These are phyloP conservation scores for Seriola rivoliana DNA, from an alignment of 2,113 vertebrate species.

Conservation along the genomic window DNA sequence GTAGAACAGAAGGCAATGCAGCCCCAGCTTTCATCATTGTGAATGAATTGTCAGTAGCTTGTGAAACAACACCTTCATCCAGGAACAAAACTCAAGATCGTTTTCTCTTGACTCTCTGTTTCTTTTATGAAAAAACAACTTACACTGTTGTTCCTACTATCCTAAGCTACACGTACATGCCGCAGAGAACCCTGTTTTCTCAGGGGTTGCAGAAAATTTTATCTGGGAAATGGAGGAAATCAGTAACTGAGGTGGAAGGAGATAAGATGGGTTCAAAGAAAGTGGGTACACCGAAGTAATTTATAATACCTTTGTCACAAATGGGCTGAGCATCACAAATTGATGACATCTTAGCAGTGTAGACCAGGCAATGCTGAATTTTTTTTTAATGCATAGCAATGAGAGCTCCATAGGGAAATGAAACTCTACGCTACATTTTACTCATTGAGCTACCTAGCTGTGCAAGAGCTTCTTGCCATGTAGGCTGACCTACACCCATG, in stretches of 20 bases:
- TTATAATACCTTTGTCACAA: conserved; percentile 19
- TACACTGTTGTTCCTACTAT: background rate
- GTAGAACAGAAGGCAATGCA: conserved; percentile 14
- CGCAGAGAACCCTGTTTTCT: conserved; percentile 12
- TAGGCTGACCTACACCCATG: background rate
- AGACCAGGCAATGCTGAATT: background rate
- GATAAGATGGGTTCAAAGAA: conserved; percentile 33
- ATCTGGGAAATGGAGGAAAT: conserved; percentile 45
- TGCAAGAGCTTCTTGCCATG: background rate
- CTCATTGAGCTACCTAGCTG: background rate
- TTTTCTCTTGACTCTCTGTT: background rate
- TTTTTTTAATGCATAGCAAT: background rate
- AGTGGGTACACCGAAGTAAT: conserved; percentile 10
- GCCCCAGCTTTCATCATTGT: conserved; percentile 1
- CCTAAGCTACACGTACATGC: conserved; percentile 20
- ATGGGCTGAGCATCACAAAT: conserved; percentile 13
- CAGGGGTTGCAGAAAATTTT: conserved; percentile 32
- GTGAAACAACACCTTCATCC: conserved; percentile 38
- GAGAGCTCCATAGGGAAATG: background rate
- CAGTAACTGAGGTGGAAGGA: conserved; percentile 21
- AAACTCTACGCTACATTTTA: background rate
- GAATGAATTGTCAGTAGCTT: conserved; percentile 16
- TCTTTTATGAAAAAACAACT: background rate
- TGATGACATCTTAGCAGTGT: conserved; percentile 7
- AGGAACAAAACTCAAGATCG: conserved; percentile 24